Conservation (phyloP, 2,113 vertebrate genomes). For the Ciconia stormi region DNA sequence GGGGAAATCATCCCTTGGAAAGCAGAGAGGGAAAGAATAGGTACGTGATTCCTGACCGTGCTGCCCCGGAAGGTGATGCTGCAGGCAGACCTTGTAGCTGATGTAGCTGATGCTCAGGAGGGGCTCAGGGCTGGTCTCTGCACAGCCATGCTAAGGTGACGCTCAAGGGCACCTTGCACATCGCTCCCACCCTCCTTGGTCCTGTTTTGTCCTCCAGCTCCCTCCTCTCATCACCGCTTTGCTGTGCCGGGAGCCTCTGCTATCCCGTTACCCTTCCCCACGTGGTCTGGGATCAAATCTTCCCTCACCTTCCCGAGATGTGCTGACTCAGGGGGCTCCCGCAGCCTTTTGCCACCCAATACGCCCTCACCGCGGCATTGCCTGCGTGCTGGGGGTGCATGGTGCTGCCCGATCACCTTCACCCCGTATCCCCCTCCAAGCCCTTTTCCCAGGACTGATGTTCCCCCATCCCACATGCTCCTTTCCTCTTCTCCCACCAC, state of each 20-base stretch:
- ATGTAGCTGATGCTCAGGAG: background rate
- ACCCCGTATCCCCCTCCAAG: rapidly evolving
- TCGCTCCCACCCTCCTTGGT: background rate
- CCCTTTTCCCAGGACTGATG: background rate
- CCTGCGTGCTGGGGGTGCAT: rapidly evolving
- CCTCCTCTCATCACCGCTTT: background rate
- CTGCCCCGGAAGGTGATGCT: background rate
- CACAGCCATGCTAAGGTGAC: background rate
- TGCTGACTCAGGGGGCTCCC: background rate
- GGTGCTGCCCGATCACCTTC: background rate
- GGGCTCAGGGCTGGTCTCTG: background rate
- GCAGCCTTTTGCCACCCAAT: background rate
- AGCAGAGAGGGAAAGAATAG: background rate
- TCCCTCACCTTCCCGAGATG: background rate
- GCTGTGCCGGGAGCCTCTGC: background rate
- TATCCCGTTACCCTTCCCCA: background rate
- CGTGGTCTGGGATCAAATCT: background rate
- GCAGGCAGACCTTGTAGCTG: background rate
- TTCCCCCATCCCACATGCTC: background rate
- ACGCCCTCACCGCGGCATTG: rapidly evolving
- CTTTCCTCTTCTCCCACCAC: background rate
- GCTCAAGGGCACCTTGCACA: background rate
- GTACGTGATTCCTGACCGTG: rapidly evolving
- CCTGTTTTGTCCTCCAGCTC: background rate
- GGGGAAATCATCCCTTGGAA: background rate